Evolutionary conservation across 2,888 invertebrate species (phyloP).

Genomic region (Trissonchulus latispiculum): DNA sequence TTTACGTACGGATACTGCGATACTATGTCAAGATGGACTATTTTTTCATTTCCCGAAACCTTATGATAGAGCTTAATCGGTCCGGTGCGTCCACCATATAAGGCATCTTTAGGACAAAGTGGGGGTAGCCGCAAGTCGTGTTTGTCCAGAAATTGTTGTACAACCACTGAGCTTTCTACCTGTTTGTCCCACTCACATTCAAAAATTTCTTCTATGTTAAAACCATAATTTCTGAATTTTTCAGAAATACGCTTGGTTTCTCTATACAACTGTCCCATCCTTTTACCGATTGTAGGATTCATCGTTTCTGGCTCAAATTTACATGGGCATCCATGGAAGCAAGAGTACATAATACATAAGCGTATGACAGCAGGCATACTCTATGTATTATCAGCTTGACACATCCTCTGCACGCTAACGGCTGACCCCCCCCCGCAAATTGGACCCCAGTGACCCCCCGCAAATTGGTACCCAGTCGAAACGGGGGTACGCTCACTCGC

Average conservation of each 20-base stretch:
- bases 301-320: background rate
- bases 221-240: background rate
- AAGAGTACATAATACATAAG: no score
- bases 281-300: background rate
- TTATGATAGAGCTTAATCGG: background rate
- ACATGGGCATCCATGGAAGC: conserved; percentile 10
- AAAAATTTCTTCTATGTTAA: background rate
- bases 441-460: no score
- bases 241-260: background rate
- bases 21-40: background rate
- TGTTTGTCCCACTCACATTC: conserved; percentile 13
- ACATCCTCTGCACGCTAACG: no score
- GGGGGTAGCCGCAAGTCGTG: background rate
- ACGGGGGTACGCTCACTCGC: no score
- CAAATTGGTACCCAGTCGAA: no score
- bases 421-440: no score
- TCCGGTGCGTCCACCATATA: background rate
- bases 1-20: conserved; percentile 1
- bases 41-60: conserved; percentile 1
- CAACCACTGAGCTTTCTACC: background rate
- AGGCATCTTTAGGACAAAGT: background rate
- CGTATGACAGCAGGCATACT: no score
- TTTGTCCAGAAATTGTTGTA: no score
- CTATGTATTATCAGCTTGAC: no score
- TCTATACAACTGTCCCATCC: background rate